Evolutionary conservation across 2,113 vertebrate species (phyloP), one percentile per base, ranked within the genome.

Genomic region (Upupa epops): DNA sequence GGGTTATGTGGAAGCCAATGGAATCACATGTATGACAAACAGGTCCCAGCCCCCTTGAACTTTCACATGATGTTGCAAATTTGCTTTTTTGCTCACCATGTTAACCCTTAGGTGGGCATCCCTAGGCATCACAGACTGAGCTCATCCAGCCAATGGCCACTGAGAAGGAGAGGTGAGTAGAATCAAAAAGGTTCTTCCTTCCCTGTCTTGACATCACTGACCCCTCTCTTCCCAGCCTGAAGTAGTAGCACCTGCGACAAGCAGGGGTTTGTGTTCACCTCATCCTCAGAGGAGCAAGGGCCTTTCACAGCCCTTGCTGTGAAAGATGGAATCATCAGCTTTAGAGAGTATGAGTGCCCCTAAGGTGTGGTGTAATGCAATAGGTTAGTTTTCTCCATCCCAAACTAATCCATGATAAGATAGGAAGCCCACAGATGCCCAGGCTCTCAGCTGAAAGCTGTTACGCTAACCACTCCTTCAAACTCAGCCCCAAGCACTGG

Each of bases 1-100:
- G 78, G 31, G 63, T 89, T 92, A 86, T 59, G 45, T 79, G 89
- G 77, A 78, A 92, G 55, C 77, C 86, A 78, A 28, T 13, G 77
- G 88, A 88, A 80, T 59, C 13, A 4, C 52, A 54, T 49, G 75
- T 83, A 74, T 46, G 58, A 95, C 80, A 95, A 92, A 78, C 37
- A 77, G 94, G 59, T 13, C 46, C 36, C 56, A 92, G 61, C 15
- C 48, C 36, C 59, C 81, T 82, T 3, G 2, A 75, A 92, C 58
- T 78, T 52, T 60, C 80, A 56, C 37, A 16, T 76, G 59, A 15
- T 31, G 32, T 58, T 66, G 73, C 61, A 72, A 88, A 84, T 49
- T 86, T 0, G 0, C 29, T 65, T 86, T 69, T 74, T 49, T 82
- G 51, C 31, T 82, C 76, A 60, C 37, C 36, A 84, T 0, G 0